Conservation (phyloP, 2,888 invertebrate genomes). For the Eristalis tenax region DNA sequence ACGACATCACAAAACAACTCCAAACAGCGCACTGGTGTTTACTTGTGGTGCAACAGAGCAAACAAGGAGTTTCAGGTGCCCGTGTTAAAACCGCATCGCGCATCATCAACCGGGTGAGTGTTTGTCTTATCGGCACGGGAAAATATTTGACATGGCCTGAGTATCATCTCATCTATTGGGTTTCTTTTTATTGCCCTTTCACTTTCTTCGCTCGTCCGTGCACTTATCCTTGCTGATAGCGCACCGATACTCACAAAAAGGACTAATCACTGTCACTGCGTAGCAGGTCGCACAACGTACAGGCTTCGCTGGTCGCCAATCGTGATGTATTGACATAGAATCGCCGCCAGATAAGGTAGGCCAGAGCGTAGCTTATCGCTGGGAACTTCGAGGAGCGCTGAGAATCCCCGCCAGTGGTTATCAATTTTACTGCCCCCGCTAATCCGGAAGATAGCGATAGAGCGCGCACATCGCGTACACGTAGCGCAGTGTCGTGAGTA, state of each 20-base stretch:
- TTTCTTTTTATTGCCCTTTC: conserved; percentile 27
- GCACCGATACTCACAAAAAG: conserved; percentile 29
- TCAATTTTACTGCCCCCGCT: conserved; percentile 69
- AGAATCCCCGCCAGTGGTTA: conserved; percentile 16
- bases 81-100: conserved; percentile 45
- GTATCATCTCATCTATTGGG: conserved; percentile 32
- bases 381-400: conserved; percentile 6
- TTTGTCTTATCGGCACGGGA: conserved; percentile 47
- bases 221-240: conserved; percentile 55
- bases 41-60: conserved; percentile 32
- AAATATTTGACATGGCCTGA: conserved; percentile 18
- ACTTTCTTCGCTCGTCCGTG: conserved; percentile 6
- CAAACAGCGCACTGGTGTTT: conserved; percentile 20
- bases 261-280: conserved; percentile 50
- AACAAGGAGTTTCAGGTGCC: conserved; percentile 51
- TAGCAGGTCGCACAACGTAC: conserved; percentile 23
- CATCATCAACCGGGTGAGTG: conserved; percentile 27
- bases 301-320: conserved; percentile 24
- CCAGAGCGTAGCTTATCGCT: conserved; percentile 42
- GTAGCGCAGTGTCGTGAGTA: background rate
- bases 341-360: conserved; percentile 26
- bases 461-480: conserved; percentile 13
- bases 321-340: conserved; percentile 36
- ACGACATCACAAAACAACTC: conserved; percentile 25
- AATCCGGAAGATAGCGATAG: conserved; percentile 64